Evolutionary conservation across 35 echinoderm and acorn worm species (phyloP), one percentile per base, ranked within the genome.

Genomic region (Stichopus chloronotus): DNA sequence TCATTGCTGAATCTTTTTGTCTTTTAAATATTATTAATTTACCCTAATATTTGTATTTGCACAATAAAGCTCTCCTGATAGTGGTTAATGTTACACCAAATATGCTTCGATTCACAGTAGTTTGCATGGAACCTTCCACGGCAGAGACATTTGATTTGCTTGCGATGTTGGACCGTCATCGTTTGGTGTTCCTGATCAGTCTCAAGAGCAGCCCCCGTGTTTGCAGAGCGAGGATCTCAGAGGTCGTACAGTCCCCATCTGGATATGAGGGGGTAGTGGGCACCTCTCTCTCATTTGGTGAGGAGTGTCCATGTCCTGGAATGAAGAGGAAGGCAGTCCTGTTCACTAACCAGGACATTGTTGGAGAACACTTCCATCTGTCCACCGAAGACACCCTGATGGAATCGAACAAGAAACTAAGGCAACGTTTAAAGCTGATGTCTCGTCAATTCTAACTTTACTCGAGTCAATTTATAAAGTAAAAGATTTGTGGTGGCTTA

Each of bases 291-390:
- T 53, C 52, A 17, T 63, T 89, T 12, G 16, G 87, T 7, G 24
- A 9, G 59, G 13, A 55, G 21, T 89, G 87, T 63, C 87, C 87
- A 2, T 89, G 87, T 43, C 9, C 59, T 43, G 23, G 17, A 8
- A 72, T 16, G 5, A 19, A 54, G 19, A 71, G 21, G 25, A 54
- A 25, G 11, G 87, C 24, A 3, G 87, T 89, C 30, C 87, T 89
- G 59, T 89, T 89, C 23, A 89, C 87, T 3, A 71, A 89, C 21
- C 87, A 60, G 57, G 16, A 7, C 11, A 72, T 89, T 9, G 19
- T 8, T 2, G 22, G 17, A 12, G 57, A n/a, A 5, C 57, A 52
- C 17, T 25, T 89, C 9, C 23, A 65, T 17, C 59, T 63, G 25
- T 63, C 17, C 16, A 21, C 8, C 52, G 63, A 61, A 65, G 87